Evolutionary conservation across 2,797 vertebrate genomes (phyloP).

Genomic region (Simalia tracyae): DNA sequence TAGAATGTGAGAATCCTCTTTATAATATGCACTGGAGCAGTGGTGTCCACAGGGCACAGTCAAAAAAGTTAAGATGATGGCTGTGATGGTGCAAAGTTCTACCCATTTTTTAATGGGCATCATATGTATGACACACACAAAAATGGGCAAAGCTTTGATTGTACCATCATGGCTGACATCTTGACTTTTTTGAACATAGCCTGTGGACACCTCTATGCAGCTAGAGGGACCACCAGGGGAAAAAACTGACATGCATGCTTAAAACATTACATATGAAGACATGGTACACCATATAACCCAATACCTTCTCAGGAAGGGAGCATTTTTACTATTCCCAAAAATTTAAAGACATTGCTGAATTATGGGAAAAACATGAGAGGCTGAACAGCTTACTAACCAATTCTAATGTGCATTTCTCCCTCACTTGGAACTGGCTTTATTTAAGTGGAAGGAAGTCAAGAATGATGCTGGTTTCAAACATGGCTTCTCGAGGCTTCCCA

Average conservation of each 20-base stretch:
- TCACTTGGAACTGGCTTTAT: neutral
- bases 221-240: neutral
- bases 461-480: neutral
- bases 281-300: neutral
- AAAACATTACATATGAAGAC: neutral
- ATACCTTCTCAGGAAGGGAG: neutral
- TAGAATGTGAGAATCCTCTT: neutral
- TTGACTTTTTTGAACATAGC: neutral
- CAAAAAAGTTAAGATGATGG: neutral
- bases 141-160: neutral
- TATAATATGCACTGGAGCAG: neutral
- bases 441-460: neutral
- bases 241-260: neutral
- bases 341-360: neutral
- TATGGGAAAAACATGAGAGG: neutral
- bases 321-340: neutral
- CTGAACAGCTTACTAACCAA: neutral
- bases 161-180: neutral
- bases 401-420: neutral
- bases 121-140: neutral
- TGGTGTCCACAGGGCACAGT: neutral
- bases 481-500: neutral
- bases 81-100: neutral
- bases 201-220: neutral
- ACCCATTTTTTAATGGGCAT: neutral